phyloP scores from a whole-genome alignment of 2,113 vertebrate species.

The Pungitius pungitius region DNA sequence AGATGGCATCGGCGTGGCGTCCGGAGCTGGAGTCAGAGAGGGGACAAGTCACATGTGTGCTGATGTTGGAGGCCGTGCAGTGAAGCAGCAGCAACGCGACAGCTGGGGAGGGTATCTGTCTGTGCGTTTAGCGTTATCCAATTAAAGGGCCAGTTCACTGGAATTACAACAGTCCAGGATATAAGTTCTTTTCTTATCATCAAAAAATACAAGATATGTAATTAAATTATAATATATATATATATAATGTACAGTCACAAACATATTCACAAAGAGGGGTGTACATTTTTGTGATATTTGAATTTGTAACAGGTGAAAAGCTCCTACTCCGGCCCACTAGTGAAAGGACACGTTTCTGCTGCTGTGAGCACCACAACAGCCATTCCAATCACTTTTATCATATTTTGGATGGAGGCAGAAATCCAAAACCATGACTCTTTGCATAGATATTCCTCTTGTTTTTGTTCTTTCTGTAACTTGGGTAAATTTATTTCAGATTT shows the following conservation, averaged over 20 bases:
- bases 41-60: background rate
- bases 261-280: background rate
- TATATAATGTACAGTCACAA: background rate
- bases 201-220: too few species aligned
- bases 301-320: background rate
- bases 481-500: constrained; percentile 4
- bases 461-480: background rate
- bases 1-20: constrained; percentile 93
- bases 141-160: constrained; percentile 1
- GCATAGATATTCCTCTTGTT: background rate
- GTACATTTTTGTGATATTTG: background rate
- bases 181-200: background rate
- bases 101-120: background rate
- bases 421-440: background rate
- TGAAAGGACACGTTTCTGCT: constrained; percentile 1
- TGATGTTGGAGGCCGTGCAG: background rate
- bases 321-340: background rate
- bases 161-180: background rate
- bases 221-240: too few species aligned
- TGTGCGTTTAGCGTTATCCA: background rate
- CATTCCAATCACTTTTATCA: background rate
- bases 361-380: background rate
- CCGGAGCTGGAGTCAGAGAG: constrained; percentile 77
- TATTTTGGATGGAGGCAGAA: background rate
- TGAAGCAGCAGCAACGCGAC: background rate